Evolutionary conservation across 2,113 vertebrate genomes (phyloP).

Genomic region (Heptranchias perlo): DNA sequence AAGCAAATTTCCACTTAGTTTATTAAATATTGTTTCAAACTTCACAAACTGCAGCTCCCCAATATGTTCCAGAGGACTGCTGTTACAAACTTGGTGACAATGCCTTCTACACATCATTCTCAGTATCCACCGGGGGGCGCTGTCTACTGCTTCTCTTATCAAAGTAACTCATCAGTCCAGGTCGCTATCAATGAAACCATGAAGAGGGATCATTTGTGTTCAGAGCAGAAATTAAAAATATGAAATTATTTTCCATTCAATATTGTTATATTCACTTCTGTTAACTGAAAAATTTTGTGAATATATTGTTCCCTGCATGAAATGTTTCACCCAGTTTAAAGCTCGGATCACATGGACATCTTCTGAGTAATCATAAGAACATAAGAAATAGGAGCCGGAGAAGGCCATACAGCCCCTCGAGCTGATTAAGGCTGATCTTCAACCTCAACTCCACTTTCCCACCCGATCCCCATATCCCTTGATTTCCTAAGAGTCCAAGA

Average conservation of each 20-base stretch:
- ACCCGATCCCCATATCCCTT: too few species aligned
- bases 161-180: not conserved
- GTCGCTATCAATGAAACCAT: not conserved
- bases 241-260: not conserved
- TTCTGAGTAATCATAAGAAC: not conserved
- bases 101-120: not conserved
- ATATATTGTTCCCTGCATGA: not conserved
- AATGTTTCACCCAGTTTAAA: too few species aligned
- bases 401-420: too few species aligned
- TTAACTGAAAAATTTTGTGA: not conserved
- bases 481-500: too few species aligned
- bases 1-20: not conserved
- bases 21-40: not conserved
- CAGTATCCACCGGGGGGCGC: not conserved
- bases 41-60: not conserved
- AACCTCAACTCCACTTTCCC: too few species aligned
- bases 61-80: not conserved
- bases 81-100: not conserved
- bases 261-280: not conserved
- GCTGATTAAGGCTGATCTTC: too few species aligned
- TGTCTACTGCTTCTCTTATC: not conserved
- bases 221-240: not conserved
- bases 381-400: too few species aligned
- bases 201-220: not conserved
- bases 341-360: not conserved